phyloP scores from a whole-genome alignment of 1,140 invertebrate genomes.

The Ditylenchus dipsaci region DNA sequence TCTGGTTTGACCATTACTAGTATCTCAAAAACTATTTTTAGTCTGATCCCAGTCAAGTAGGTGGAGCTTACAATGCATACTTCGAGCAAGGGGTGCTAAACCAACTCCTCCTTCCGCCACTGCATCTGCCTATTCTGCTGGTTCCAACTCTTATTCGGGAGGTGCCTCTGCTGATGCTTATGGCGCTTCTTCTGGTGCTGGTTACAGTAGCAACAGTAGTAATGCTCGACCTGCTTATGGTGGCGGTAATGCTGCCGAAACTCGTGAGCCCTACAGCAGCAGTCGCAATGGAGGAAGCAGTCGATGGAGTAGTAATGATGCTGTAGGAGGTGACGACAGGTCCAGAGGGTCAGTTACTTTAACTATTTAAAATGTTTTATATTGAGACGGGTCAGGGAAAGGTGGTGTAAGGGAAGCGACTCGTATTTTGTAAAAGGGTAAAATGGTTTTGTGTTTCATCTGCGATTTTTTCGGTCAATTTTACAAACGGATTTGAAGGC shows the following conservation, averaged over 20 bases:
- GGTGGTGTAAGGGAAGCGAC: too few species aligned
- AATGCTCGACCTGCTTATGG: not conserved
- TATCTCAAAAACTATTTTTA: not conserved
- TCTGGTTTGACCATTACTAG: not conserved
- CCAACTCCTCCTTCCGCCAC: not conserved
- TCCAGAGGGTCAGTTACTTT: not conserved
- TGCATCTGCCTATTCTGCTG: not conserved
- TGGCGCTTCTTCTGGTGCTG: not conserved
- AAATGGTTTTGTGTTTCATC: too few species aligned
- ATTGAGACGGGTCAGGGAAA: too few species aligned
- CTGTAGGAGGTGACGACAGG: not conserved
- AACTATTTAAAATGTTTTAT: not conserved
- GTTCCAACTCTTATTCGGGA: not conserved
- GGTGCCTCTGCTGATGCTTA: not conserved
- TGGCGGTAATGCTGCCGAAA: not conserved
- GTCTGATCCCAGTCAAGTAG: not conserved
- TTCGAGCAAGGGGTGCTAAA: conserved; percentile 1
- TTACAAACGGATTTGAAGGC: too few species aligned
- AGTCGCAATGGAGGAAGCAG: not conserved
- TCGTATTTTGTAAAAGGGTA: too few species aligned
- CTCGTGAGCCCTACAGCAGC: not conserved
- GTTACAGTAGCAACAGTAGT: not conserved
- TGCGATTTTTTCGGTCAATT: too few species aligned
- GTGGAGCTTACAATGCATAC: conserved; percentile 1
- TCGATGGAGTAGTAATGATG: not conserved